Evolutionary conservation across 1,140 invertebrate species (phyloP), one percentile per base, ranked within the genome.

Genomic region (Drosophila grimshawi): DNA sequence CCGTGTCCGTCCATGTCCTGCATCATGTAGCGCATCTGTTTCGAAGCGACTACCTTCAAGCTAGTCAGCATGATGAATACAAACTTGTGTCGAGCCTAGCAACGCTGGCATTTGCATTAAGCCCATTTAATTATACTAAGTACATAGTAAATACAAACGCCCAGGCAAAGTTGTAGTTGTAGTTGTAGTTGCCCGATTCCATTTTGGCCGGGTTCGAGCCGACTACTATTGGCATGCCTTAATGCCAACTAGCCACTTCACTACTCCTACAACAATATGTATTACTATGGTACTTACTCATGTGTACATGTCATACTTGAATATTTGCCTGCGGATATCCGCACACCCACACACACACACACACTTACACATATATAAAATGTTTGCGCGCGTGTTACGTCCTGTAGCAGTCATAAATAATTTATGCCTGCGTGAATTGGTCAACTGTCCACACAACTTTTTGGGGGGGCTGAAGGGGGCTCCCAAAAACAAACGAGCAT

Each of bases 101-200:
- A 41, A 46, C 29, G 32, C 68, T 33, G 57, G 65, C 71, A 88
- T 88, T 83, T 88, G 85, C 85, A 89, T 89, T 89, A 83, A 80
- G 78, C 67, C 85, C 78, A 89, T 88, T 88, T 89, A 88, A 88
- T 88, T 88, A 88, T 89, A 88, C 85, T 88, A 89, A 88, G 85
- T 89, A 88, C 85, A 90, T 73, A 85, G 85, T 89, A 88, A 88
- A 88, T 89, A 89, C 78, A 62, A 80, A 72, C 71, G 43, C 1
- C 64, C 65, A 57, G 61, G 29, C 52, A 10, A 51, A 45, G 75
- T 57, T 35, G 52, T 0, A 35, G 35, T 27, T 39, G 35, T 55
- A 29, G 61, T 72, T 72, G 67, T 19, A 19, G 19, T 59, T 61
- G 59, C 43, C 5, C 82, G 80, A 78, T 78, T 78, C 78, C 66